Base-by-base conservation (phyloP, 2,888 invertebrate genomes). In the Pollenia griseotomentosa region DNA sequence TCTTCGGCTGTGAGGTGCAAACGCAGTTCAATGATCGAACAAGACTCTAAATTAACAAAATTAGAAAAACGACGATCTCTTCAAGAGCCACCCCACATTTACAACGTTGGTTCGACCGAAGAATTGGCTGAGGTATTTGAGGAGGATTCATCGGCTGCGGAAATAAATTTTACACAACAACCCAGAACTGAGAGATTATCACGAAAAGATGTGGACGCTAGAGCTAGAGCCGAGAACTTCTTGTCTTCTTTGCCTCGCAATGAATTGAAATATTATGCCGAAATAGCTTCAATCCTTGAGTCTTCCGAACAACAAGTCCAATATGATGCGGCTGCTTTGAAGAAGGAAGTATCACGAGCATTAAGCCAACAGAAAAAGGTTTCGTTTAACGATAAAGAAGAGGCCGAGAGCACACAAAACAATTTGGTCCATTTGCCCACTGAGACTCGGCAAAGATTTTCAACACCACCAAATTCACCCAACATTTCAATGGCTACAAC, bases 11-110 rank as follows among this genome's bases (percentile, higher is more conserved):
- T 94, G 16, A 95, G 95, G 84, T 93, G 94, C 78, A 96, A 96
- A 93, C 95, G 97, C 61, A 97, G 96, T 91, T 97, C 97, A 90
- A 96, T 97, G 96, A 96, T 96, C 90, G 91, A 94, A 91, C 91
- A 94, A 93, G 91, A 94, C 92, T 89, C 95, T 93, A 93, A 94
- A 94, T 75, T 92, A 65, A 89, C 92, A 16, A 93, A 93, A 88
- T 87, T 92, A 61, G 95, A 95, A 85, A 97, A 97, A 91, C 94
- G 97, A 70, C 95, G 96, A 92, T 96, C 97, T n/a, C 93, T 97
- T 71, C 96, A 96, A 91, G 97, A 97, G 90, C 96, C 96, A 0
- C 96, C 96, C 0, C 96, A 96, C 83, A 91, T 92, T 70, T 90
- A 92, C 14, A 81, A 70, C 4, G 68, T 88, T 44, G 92, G 91